phyloP scores from a whole-genome alignment of 2,888 invertebrate species.

The Bombyx huttoni region DNA sequence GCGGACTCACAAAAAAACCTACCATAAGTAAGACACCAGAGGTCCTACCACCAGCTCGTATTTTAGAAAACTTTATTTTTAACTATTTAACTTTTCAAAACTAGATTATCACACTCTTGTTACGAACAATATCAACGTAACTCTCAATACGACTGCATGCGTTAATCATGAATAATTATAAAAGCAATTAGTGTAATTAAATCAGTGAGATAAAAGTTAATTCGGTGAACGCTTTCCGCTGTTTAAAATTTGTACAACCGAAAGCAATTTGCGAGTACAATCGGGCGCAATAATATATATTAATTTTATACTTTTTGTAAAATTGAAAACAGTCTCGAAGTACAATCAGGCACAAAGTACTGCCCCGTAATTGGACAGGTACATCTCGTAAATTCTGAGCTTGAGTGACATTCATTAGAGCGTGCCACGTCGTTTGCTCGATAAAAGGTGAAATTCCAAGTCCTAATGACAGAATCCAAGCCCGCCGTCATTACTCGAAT shows the following conservation, averaged over 20 bases:
- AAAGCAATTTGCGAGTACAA: background rate
- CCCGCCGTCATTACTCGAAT: constrained; percentile 30
- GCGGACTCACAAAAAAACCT: no score
- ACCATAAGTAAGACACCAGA: no score
- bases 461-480: constrained; percentile 33
- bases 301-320: constrained; percentile 1
- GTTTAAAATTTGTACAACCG: background rate
- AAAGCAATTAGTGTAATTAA: background rate
- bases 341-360: background rate
- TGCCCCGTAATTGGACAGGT: background rate
- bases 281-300: background rate
- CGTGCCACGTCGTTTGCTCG: constrained; percentile 10
- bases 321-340: constrained; percentile 4
- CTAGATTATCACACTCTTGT: background rate
- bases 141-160: background rate
- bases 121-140: background rate
- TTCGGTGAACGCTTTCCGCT: background rate
- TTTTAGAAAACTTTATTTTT: no score
- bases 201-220: background rate
- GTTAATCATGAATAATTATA: background rate
- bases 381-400: background rate
- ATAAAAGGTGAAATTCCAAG: constrained; percentile 32
- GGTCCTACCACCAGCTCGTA: no score
- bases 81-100: background rate
- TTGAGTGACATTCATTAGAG: constrained; percentile 12